Evolutionary conservation across 1,140 invertebrate genomes (phyloP).

Genomic region (Papilio aristodemus): DNA sequence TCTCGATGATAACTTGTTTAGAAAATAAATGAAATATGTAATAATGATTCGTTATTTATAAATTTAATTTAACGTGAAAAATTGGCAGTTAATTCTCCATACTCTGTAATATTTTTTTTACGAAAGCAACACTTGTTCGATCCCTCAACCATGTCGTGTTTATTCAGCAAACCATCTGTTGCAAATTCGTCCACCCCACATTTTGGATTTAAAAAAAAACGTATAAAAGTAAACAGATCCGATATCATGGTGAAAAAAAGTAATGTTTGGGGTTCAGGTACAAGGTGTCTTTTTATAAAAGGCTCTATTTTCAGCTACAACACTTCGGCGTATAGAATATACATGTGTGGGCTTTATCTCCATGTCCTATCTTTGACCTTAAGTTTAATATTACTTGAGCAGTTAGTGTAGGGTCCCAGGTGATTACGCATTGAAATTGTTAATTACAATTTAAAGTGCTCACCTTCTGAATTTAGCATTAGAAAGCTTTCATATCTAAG

Average conservation of each 20-base stretch:
- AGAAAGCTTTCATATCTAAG: too few relatives aligned
- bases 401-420: not conserved
- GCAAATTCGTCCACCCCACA: conserved; percentile 1
- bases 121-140: not conserved
- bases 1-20: too few relatives aligned
- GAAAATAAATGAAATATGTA: not conserved
- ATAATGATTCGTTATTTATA: not conserved
- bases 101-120: not conserved
- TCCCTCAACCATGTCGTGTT: not conserved
- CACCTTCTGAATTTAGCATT: not conserved
- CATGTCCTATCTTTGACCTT: conserved; percentile 2
- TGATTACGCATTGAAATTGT: not conserved
- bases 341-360: not conserved
- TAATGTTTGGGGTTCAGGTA: not conserved
- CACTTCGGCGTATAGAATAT: not conserved
- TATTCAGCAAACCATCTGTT: not conserved
- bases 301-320: not conserved
- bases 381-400: not conserved
- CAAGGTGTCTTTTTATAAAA: not conserved
- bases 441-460: conserved; percentile 2
- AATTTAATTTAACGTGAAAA: too few relatives aligned
- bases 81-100: too few relatives aligned
- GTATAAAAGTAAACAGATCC: not conserved
- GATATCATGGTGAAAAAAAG: not conserved
- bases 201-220: not conserved